Evolutionary conservation across 1,140 invertebrate genomes (phyloP).

Genomic region (Frieseomelitta varia): DNA sequence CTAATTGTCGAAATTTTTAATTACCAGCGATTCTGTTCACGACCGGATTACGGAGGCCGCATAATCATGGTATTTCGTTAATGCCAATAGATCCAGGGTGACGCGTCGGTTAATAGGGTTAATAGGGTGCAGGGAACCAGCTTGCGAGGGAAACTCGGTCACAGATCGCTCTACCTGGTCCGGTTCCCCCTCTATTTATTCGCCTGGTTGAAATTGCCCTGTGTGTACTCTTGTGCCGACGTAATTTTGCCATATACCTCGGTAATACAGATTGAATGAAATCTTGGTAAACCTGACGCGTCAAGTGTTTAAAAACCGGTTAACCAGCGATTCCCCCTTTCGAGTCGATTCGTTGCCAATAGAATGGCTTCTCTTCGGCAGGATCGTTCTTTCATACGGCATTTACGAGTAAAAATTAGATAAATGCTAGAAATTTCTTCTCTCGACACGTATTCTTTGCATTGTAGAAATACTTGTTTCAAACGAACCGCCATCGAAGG

Average conservation of each 20-base stretch:
- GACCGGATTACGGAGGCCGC: not conserved
- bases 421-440: not conserved
- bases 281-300: not conserved
- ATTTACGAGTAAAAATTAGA: not conserved
- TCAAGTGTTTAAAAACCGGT: not conserved
- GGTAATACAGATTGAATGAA: not conserved
- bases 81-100: not conserved
- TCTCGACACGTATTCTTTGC: not conserved
- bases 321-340: not conserved
- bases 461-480: not conserved
- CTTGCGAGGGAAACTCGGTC: not conserved
- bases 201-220: not conserved
- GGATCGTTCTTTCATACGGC: not conserved
- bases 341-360: not conserved
- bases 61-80: constrained; percentile 35
- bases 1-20: not conserved
- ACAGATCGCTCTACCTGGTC: not conserved
- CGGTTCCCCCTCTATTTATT: not conserved
- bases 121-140: not conserved
- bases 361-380: not conserved
- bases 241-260: no score
- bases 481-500: no score
- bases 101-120: not conserved
- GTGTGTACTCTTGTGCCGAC: not conserved
- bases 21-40: not conserved